A percentile compares a stretch with the other conserved stretches of the same genome.
phyloP scores from a whole-genome alignment of 2,113 vertebrate species.

The Microtus pennsylvanicus region DNA sequence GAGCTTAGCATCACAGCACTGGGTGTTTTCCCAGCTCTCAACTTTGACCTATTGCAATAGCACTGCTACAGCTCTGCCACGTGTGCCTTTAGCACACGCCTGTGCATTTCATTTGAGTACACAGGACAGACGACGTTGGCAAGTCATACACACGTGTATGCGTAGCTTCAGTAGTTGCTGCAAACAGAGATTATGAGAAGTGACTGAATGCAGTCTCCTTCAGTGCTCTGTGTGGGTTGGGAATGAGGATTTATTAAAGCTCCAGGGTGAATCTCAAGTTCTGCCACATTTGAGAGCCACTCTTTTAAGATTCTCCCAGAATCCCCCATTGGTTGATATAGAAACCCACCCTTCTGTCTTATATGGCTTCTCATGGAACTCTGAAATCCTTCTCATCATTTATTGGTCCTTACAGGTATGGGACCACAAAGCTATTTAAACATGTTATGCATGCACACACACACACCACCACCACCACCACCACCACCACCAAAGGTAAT shows the following conservation, averaged over 20 bases:
- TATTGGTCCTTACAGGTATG: neutral
- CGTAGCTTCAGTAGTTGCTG: neutral
- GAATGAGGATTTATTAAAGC: neutral
- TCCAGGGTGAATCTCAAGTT: neutral
- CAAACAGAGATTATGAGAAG: neutral
- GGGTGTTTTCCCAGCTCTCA: neutral
- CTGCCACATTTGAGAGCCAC: neutral
- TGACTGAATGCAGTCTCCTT: neutral
- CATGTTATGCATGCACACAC: neutral
- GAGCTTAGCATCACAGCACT: neutral
- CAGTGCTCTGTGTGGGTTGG: neutral
- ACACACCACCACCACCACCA: neutral
- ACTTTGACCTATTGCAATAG: neutral
- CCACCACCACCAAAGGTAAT: neutral
- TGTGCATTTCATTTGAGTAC: no score
- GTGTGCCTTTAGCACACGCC: neutral
- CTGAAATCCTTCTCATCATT: neutral
- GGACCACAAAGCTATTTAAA: neutral
- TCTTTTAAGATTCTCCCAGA: neutral
- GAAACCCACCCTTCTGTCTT: neutral
- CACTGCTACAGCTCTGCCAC: neutral
- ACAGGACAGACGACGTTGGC: neutral
- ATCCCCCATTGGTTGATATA: neutral
- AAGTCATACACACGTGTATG: rapidly evolving
- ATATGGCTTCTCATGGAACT: neutral